Percentiles rank a stretch among this genome's conserved stretches.
Evolutionary conservation across 2,113 vertebrate species (phyloP).

Genomic region (Phycodurus eques): DNA sequence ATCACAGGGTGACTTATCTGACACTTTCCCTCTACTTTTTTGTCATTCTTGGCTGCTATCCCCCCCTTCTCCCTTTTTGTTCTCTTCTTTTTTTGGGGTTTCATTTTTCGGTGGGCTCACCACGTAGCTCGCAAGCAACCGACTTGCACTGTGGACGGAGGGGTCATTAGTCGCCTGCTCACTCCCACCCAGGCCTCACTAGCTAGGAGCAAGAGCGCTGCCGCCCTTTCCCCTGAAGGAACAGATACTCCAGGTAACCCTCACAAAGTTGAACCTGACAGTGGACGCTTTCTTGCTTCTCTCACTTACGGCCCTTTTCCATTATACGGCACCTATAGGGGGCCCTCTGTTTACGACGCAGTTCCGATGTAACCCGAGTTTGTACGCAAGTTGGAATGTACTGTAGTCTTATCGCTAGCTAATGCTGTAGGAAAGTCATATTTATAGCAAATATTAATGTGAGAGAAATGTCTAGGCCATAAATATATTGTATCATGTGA

Average conservation of each 20-base stretch:
- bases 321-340: neutral
- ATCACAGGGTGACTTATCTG: slow-evolving; percentile 66
- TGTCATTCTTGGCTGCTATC: slow-evolving; percentile 1
- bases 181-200: slow-evolving; percentile 88
- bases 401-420: neutral
- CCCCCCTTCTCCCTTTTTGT: slow-evolving; percentile 50
- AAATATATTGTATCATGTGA: no score
- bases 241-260: slow-evolving; percentile 85
- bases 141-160: slow-evolving; percentile 80
- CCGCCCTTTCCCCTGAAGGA: slow-evolving; percentile 81
- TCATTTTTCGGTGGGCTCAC: slow-evolving; percentile 49
- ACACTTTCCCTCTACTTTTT: slow-evolving; percentile 21
- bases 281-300: slow-evolving; percentile 14
- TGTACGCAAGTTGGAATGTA: neutral
- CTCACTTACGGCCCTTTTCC: neutral
- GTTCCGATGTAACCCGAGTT: neutral
- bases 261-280: slow-evolving; percentile 39
- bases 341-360: neutral
- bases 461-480: no score
- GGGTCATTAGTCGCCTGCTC: slow-evolving; percentile 85
- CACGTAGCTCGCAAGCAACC: slow-evolving; percentile 80
- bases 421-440: no score
- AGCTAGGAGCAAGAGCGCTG: slow-evolving; percentile 92
- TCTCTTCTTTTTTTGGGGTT: slow-evolving; percentile 46
- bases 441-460: no score